Base-by-base conservation (phyloP, 2,797 vertebrate species). In the Lepidocolaptes lacrymiger region DNA sequence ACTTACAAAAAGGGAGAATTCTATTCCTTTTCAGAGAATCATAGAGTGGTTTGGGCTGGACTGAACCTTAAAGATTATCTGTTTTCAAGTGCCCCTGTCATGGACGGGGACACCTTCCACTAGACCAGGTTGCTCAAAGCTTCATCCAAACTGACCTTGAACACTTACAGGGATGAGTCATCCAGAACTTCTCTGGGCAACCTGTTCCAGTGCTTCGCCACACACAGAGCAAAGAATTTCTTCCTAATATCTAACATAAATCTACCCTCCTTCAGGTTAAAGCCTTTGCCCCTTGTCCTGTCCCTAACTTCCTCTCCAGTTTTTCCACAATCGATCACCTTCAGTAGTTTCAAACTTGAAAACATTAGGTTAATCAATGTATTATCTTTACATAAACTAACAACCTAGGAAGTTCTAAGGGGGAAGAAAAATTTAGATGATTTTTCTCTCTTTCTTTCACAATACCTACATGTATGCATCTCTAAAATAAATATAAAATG, bases 221-320 rank as follows among this genome's bases (percentile, higher is more conserved):
- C 20, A n/a, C 6, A 36, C 30, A 48, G 16, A 0, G 0, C 10
- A 72, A 59, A 54, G 11, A 24, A 73, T 59, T 90, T 54, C 26
- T 61, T 78, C 32, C 26, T 28, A 36, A 43, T 48, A 54, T 3
- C 39, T 48, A 41, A 61, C 23, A 2, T 26, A 43, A 85, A 73
- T 61, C 34, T 59, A 43, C 6, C 5, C 10, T 72, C 22, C 72
- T 67, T 67, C 81, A 67, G 27, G 9, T 24, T 66, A 4, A 59
- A 61, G 23, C 12, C 56, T 85, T 67, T 41, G 27, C 24, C 66
- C 27, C 23, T 61, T 67, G 13, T 61, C 9, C 22, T 67, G 5
- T 67, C 22, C 36, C 34, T 59, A 54, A 3, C 9, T 43, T 32
- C 13, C 27, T 61, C 41, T 73, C 64, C 23, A 30, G 9, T 21